phyloP scores from a whole-genome alignment of 2,113 vertebrate genomes.

The Gnathonemus echidnorhynchus region DNA sequence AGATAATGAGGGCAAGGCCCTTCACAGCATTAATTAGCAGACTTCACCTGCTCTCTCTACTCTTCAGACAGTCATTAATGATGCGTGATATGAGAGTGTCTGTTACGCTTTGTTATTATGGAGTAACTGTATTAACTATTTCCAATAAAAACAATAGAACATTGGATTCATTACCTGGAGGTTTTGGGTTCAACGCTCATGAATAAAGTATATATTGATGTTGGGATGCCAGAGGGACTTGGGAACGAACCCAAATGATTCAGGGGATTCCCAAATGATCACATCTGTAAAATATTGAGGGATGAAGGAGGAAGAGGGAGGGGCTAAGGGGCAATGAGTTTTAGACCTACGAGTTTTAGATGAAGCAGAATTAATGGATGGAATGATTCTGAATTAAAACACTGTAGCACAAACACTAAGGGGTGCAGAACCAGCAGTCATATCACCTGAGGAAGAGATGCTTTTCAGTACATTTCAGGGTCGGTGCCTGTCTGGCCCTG shows the following conservation, averaged over 20 bases:
- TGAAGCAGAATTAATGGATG: not conserved
- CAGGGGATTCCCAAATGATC: not conserved
- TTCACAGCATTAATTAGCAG: not conserved
- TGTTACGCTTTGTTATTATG: not conserved
- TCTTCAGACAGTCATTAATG: conserved; percentile 3
- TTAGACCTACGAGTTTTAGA: not conserved
- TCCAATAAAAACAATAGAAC: not conserved
- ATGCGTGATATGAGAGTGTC: not conserved
- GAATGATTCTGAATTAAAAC: not conserved
- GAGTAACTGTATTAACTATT: not conserved
- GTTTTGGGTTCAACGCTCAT: not conserved
- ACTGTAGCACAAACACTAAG: not conserved
- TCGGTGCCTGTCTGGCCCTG: too few relatives aligned
- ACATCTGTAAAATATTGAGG: not conserved
- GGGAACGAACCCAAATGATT: not conserved
- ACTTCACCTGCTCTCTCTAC: not conserved
- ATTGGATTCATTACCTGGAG: not conserved
- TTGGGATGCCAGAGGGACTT: not conserved
- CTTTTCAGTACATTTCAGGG: not conserved
- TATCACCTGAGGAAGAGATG: not conserved
- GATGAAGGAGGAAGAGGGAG: not conserved
- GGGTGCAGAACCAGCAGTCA: not conserved
- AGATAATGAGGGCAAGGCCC: not conserved
- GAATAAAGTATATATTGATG: not conserved
- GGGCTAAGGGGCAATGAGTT: not conserved